Evolutionary conservation across 2,797 vertebrate genomes (phyloP), one percentile per base, ranked within the genome.

Genomic region (Hylomyscus alleni): DNA sequence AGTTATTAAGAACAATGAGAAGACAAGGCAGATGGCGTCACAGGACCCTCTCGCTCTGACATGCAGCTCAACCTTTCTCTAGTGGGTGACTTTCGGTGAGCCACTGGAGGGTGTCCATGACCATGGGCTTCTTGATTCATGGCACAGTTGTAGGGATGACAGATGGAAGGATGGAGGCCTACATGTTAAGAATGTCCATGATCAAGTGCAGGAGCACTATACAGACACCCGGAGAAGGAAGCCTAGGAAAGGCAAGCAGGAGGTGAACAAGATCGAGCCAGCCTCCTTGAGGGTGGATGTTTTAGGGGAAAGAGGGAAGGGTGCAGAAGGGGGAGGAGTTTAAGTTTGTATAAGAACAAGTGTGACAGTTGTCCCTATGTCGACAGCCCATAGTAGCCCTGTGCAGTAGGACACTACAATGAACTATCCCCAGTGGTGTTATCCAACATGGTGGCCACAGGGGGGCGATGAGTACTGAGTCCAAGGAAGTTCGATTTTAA

Each of bases 351-450:
- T 1, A 37, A 52, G 50, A n/a, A 26, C 6, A 56, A 20, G 44
- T 7, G 34, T 13, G 62, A 54, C 2, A 2, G 67, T 5, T 10
- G 76, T 17, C 17, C 73, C 69, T 1, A 12, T 1, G 24, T 0
- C 44, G 58, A 83, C 40, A 44, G 82, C 75, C 89, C 2, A 17
- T 1, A 14, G 80, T 1, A 12, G 17, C 17, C 0, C 72, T 9
- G 54, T 22, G 86, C 60, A 4, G n/a, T 9, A 12, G 20, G 19
- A 47, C 17, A 0, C 73, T 1, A 37, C 7, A 8, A 5, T 22
- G 40, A 29, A 34, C 62, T n/a, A 47, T 54, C 93, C 58, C 56
- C n/a, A 44, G 17, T 37, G 12, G 3, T 8, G 3, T 22, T 17
- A 22, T 29, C 83, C 82, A 80, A 15, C 6, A 2, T 14, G 60